Base-by-base conservation (phyloP, 2,797 vertebrate species). In the Naso thynnoides region DNA sequence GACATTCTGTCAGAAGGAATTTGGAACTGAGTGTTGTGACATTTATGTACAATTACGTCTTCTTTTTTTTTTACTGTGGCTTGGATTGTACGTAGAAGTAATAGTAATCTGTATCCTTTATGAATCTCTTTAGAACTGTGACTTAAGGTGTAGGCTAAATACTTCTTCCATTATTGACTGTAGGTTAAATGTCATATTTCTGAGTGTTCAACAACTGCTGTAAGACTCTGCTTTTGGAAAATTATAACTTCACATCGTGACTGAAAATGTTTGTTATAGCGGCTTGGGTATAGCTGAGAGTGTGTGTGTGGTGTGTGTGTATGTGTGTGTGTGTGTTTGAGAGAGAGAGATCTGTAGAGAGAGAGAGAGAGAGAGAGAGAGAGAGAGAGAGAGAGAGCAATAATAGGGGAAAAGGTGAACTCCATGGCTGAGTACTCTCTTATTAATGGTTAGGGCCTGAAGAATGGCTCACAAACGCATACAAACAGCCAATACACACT, bases 391-490 rank as follows among this genome's bases (percentile, higher is more conserved):
- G 39, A 64, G 48, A 73, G 83, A 42, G 72, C 64, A 86, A 74
- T 88, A 85, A 84, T 18, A 77, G 80, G 71, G 77, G 68, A 75
- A 87, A 88, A 84, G 85, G 86, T 89, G 80, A 90, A 86, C 75
- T 84, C 67, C 58, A 86, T 56, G 70, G 80, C 73, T 82, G 70
- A 84, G 74, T 82, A 82, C 73, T 74, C 76, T 45, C 44, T 84
- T 88, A 87, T 88, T 88, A 86, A 80, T 79, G 79, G 83, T 74
- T 86, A 88, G 80, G 91, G 86, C 82, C 91, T 84, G 76, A 78
- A 91, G 77, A 83, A 45, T 71, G 86, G 85, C 80, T 86, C 87
- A 90, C 70, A 66, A 44, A 57, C 65, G 59, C 62, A 77, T 76
- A 44, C 36, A 85, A 81, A 74, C 60, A 78, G 33, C 49, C 45